phyloP scores from a whole-genome alignment of 2,113 vertebrate species.

The Onychostruthus taczanowskii region DNA sequence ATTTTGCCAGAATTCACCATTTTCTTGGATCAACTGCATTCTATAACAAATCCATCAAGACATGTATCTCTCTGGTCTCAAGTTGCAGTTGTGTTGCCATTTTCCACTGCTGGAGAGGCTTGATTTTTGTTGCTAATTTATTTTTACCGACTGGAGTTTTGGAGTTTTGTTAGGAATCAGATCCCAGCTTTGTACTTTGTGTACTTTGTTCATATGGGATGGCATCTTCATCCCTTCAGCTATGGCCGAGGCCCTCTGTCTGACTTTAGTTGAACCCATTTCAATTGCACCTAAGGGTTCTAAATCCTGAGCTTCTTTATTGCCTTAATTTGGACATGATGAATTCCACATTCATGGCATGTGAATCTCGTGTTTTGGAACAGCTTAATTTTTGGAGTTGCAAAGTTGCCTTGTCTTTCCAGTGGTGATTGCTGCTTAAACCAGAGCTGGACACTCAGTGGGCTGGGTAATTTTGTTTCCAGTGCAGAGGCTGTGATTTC shows the following conservation, averaged over 20 bases:
- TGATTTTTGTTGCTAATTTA: not conserved
- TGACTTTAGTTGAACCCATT: not conserved
- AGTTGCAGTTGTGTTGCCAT: not conserved
- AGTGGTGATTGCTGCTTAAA: not conserved
- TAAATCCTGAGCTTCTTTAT: not conserved
- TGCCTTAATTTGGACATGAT: not conserved
- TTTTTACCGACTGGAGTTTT: not conserved
- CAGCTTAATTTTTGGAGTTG: not conserved
- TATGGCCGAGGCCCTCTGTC: not conserved
- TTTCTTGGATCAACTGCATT: not conserved
- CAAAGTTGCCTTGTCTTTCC: not conserved
- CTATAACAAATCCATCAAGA: not conserved
- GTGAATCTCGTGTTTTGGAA: not conserved
- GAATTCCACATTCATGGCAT: not conserved
- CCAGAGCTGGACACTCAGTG: not conserved
- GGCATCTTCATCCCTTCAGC: not conserved
- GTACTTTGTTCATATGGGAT: not conserved
- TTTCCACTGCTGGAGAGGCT: not conserved
- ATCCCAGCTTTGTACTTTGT: not conserved
- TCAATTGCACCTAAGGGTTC: not conserved
- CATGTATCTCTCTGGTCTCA: not conserved
- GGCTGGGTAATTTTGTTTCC: not conserved
- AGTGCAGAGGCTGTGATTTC: not conserved
- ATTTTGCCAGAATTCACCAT: not conserved
- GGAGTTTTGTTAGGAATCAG: not conserved